These are phyloP conservation scores for Zaprionus vittiger DNA, from an alignment of 1,140 invertebrate species.

Conservation along the genomic window DNA sequence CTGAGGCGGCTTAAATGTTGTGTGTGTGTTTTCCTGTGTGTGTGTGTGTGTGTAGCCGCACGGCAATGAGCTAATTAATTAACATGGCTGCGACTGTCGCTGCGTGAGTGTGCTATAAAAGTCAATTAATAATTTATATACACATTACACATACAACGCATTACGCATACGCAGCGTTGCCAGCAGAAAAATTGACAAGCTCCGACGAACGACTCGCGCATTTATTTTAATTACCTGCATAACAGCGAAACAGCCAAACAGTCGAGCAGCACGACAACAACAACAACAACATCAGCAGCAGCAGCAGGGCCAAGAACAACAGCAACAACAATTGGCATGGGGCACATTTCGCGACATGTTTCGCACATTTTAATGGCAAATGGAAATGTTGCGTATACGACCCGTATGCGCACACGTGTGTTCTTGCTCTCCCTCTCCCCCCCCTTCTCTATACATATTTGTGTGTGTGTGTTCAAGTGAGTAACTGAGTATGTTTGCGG, in stretches of 20 bases:
- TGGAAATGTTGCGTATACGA: constrained; percentile 72
- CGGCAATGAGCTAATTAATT: constrained; percentile 69
- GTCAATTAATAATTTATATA: constrained; percentile 73
- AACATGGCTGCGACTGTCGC: constrained; percentile 40
- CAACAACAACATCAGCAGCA: neutral
- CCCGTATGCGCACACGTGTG: constrained; percentile 27
- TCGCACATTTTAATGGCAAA: constrained; percentile 59
- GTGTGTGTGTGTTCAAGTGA: neutral
- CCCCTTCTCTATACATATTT: neutral
- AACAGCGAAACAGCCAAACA: constrained; percentile 53
- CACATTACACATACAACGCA: constrained; percentile 66
- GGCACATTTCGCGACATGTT: constrained; percentile 53
- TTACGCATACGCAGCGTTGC: constrained; percentile 59
- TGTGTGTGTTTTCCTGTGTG: neutral
- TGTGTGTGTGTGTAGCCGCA: neutral
- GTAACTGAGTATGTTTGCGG: constrained; percentile 15
- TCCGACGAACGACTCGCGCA: constrained; percentile 35
- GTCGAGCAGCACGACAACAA: constrained; percentile 23
- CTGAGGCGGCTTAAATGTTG: constrained; percentile 52
- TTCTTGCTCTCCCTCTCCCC: neutral
- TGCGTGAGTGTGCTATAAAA: constrained; percentile 28
- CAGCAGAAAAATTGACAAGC: constrained; percentile 67
- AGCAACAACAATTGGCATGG: constrained; percentile 46
- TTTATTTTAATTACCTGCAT: constrained; percentile 76
- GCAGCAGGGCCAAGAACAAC: neutral